phyloP scores from a whole-genome alignment of 2,113 vertebrate species.

The Ceyx cyanopectus region DNA sequence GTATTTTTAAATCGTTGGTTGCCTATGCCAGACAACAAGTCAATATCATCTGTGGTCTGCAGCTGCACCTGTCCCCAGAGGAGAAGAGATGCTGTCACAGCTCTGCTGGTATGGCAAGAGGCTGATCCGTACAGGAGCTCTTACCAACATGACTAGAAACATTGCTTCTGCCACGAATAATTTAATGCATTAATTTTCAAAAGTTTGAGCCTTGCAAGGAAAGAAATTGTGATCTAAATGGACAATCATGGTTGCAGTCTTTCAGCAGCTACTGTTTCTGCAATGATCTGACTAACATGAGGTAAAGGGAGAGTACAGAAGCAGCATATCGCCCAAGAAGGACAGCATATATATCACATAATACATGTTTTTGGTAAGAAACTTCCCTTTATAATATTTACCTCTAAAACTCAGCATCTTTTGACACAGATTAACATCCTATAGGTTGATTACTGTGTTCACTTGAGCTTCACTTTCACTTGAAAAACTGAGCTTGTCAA shows the following conservation, averaged over 20 bases:
- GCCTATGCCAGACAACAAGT: background rate
- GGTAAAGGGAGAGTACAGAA: background rate
- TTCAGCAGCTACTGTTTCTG: background rate
- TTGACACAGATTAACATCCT: background rate
- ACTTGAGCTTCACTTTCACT: background rate
- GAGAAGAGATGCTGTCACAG: background rate
- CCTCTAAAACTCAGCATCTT: background rate
- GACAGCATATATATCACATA: background rate
- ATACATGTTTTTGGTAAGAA: background rate
- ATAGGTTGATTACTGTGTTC: background rate
- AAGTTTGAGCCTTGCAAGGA: background rate
- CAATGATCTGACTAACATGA: background rate
- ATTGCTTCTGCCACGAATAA: background rate
- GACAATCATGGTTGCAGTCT: background rate
- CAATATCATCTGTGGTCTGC: background rate
- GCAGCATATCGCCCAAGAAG: background rate
- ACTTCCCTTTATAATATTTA: background rate
- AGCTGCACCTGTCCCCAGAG: background rate
- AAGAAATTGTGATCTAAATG: background rate
- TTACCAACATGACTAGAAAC: background rate
- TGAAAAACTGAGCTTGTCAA: background rate
- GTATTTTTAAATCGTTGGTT: background rate
- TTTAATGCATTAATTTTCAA: background rate
- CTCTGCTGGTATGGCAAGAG: background rate
- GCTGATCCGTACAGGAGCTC: background rate